phyloP scores from a whole-genome alignment of 2,113 vertebrate genomes.

The Brienomyrus longianalis region DNA sequence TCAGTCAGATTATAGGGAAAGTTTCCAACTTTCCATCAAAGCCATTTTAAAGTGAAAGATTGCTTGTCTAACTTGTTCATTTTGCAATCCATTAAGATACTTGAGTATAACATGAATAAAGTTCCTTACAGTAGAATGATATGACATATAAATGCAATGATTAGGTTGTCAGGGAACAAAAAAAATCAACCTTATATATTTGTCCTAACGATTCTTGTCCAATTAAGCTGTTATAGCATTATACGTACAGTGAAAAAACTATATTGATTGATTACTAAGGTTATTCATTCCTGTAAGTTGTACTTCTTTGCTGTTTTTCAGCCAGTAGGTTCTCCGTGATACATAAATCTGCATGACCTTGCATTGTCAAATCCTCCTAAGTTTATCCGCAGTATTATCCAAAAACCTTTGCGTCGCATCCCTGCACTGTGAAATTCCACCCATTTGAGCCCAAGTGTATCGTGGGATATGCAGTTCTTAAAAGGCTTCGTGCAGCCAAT shows the following conservation, averaged over 20 bases:
- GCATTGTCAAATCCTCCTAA: background rate
- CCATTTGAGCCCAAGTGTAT: background rate
- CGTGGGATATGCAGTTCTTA: background rate
- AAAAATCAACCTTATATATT: slow-evolving; percentile 74
- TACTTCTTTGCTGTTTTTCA: background rate
- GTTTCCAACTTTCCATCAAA: slow-evolving; percentile 15
- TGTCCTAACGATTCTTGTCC: slow-evolving; percentile 67
- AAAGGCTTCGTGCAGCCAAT: background rate
- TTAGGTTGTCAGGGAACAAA: slow-evolving; percentile 57
- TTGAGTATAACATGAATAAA: slow-evolving; percentile 60
- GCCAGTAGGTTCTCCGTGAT: background rate
- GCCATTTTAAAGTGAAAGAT: slow-evolving; percentile 12
- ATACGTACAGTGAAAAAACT: background rate
- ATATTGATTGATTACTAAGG: slow-evolving; percentile 5
- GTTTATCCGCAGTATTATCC: background rate
- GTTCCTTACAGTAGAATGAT: slow-evolving; percentile 69
- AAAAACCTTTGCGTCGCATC: background rate
- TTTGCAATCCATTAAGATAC: slow-evolving; percentile 59
- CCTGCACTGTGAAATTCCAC: background rate
- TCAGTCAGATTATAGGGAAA: background rate
- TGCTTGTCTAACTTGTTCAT: slow-evolving; percentile 48
- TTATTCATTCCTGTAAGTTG: background rate
- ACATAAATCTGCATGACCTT: slow-evolving; percentile 14
- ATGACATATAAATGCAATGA: slow-evolving; percentile 68
- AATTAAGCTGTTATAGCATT: slow-evolving; percentile 63